A percentile compares a stretch with the other conserved stretches of the same genome.
These are phyloP conservation scores for Phyllostomus discolor DNA, from an alignment of 2,113 vertebrate species.

Conservation along the genomic window DNA sequence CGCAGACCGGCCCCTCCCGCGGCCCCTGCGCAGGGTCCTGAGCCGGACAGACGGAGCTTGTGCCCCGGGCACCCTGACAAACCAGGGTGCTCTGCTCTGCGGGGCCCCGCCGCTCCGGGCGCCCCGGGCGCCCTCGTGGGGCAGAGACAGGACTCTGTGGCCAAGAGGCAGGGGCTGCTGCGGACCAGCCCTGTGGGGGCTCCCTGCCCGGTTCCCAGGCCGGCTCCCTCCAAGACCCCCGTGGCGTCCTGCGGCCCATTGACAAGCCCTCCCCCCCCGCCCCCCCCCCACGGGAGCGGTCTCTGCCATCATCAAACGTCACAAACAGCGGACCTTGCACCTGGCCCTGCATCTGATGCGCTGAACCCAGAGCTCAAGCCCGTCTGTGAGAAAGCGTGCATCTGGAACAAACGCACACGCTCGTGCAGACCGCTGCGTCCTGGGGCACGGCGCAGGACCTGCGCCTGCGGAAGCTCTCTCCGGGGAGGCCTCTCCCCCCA, in stretches of 20 bases:
- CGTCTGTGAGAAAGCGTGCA: not conserved
- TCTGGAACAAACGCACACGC: not conserved
- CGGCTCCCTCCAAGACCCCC: not conserved
- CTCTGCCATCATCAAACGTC: not conserved
- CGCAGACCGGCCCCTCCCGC: not conserved
- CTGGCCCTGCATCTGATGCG: not conserved
- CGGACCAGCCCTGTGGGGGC: not conserved
- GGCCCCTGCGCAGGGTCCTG: not conserved
- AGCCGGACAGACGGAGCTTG: not conserved
- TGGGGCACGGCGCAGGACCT: not conserved
- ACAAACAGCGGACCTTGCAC: not conserved
- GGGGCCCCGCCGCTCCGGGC: not conserved
- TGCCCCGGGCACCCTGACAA: not conserved
- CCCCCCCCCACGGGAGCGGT: not conserved
- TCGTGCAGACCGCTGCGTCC: not conserved
- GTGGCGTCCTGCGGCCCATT: not conserved
- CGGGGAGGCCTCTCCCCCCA: not conserved
- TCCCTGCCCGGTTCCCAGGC: not conserved
- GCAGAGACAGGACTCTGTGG: not conserved
- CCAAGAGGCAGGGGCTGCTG: not conserved
- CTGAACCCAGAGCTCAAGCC: not conserved
- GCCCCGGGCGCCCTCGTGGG: not conserved
- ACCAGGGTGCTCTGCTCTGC: not conserved
- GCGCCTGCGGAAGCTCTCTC: not conserved
- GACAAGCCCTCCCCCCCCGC: too few relatives aligned